Evolutionary conservation across 2,888 invertebrate genomes (phyloP), one percentile per base, ranked within the genome.

Genomic region (Drosophila hamatofila): DNA sequence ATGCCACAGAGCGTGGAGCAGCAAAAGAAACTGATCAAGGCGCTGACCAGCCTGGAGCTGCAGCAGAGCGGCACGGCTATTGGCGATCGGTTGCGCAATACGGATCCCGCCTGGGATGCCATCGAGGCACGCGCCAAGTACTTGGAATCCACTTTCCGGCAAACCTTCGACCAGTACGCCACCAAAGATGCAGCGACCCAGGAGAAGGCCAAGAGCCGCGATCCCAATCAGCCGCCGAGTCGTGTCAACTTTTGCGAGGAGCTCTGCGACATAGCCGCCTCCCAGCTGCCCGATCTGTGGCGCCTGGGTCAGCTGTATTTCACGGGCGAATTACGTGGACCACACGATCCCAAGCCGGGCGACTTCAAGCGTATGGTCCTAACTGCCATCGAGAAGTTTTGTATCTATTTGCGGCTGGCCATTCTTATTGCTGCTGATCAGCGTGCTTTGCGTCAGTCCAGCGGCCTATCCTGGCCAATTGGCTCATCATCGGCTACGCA

Each of bases 21-120:
- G 87, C 98, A 99, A 92, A 98, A 98, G 88, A 97, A 97, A 91
- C 95, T 98, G 68, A 98, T 99, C 79, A 96, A 97, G 94, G 93
- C 93, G 7, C 94, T 96, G 76, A 95, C 96, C n/a, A 96, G 95
- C 89, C 93, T 97, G 74, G 97, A 97, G 89, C 95, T 91, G 2
- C 93, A 93, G 67, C 93, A 93, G 82, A 88, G 88, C 18, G 92
- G 92, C 14, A 90, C 88, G 1, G 58, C 80, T 0, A 78, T 91
- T 27, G 88, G 89, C 12, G 91, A 93, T 94, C 91, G 91, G 8
- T 37, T 92, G 30, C 90, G 90, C 1, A 91, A 91, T 6, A 97
- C 96, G 9, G 99, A 99, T 93, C 98, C 99, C 2, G 99, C 98
- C 0, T 99, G 99, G 99, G 96, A 97, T 76, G 98, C 98, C 5